These are phyloP conservation scores for Panorpa germanica DNA, from an alignment of 2,888 invertebrate genomes.

Conservation along the genomic window DNA sequence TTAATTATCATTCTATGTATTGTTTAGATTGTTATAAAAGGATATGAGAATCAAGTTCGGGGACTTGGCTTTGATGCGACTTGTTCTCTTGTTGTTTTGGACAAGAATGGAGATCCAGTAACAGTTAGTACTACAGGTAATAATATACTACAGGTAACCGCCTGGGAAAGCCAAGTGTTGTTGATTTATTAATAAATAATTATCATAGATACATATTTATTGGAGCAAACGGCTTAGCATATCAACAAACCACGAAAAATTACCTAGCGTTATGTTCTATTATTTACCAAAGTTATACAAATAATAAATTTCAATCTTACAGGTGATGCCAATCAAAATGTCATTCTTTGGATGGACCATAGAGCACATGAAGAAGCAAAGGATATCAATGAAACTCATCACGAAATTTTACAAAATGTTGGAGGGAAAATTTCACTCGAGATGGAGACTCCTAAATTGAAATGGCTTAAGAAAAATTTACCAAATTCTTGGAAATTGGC, in stretches of 20 bases:
- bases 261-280: conserved; percentile 1
- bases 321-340: conserved; percentile 54
- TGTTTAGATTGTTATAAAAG: conserved; percentile 37
- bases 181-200: too few species aligned
- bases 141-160: too few species aligned
- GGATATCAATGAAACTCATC: conserved; percentile 54
- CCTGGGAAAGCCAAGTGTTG: too few species aligned
- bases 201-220: too few species aligned
- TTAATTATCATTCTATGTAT: conserved; percentile 9
- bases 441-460: conserved; percentile 88
- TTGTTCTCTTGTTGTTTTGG: conserved; percentile 75
- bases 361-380: conserved; percentile 64
- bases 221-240: too few species aligned
- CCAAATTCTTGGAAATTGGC: conserved; percentile 46
- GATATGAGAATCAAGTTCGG: conserved; percentile 37
- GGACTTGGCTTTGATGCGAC: conserved; percentile 94
- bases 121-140: conserved; percentile 46
- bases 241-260: too few species aligned
- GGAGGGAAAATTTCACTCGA: conserved; percentile 90
- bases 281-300: too few species aligned
- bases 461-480: conserved; percentile 75
- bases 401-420: conserved; percentile 63
- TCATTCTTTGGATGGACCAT: conserved; percentile 89
- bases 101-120: conserved; percentile 44
- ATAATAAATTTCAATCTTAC: conserved; percentile 5